Base-by-base conservation (phyloP, 2,888 invertebrate species). In the Tetragonisca angustula region DNA sequence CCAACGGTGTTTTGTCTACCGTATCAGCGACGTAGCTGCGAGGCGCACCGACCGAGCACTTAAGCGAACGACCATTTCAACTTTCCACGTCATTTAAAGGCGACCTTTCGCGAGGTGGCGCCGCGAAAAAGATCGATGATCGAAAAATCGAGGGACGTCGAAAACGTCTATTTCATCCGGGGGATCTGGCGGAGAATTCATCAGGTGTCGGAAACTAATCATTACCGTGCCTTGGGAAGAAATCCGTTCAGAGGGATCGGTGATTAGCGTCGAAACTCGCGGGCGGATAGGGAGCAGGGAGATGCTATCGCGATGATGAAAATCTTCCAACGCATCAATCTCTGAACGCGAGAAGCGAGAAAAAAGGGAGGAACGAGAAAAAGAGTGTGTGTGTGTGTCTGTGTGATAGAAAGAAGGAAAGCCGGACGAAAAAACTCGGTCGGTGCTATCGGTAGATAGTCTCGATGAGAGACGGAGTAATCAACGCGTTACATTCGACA, bases 401-500 rank as follows among this genome's bases (percentile, higher is more conserved):
- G 43, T 43, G 43, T 1, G 1, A 59, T 59, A 61, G 15, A 72
- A 49, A n/a, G 24, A 13, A 21, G 19, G 1, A 32, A 27, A 52
- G 21, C 1, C 13, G 74, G 74, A 65, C 15, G 43, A 67, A 75
- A 75, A 75, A 75, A 75, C 6, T 56, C 54, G 65, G 56, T 65
- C 54, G 43, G 43, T 43, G 65, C 24, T 24, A 36, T 65, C 54
- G 54, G 21, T 2, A 19, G 52, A 15, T 3, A 52, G 52, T 15
- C 6, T 6, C 52, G 65, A 75, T 49, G 65, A 56, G 65, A 65
- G 52, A n/a, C 62, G n/a, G 64, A 9, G 65, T 75, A 75, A 75
- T 75, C 74, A 65, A 67, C 64, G 74, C 74, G 74, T 74, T 65
- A 74, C 74, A 27, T 75, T 75, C 74, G 74, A 75, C 74, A 65